Percentiles rank a stretch among this genome's conserved stretches.
Evolutionary conservation across 2,797 vertebrate genomes (phyloP).

Genomic region (Oophaga sylvatica): DNA sequence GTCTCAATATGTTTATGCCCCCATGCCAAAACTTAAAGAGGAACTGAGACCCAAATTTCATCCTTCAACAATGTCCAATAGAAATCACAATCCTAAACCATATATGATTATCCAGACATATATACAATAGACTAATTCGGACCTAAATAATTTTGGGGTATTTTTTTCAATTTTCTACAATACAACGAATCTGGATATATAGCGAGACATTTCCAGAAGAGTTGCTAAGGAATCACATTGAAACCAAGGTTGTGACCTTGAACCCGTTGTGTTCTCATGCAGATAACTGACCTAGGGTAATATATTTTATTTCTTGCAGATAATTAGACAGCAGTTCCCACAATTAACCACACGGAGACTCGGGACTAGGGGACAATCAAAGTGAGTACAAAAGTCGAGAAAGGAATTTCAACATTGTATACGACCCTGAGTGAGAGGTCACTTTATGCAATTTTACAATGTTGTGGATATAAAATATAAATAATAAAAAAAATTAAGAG

Average conservation of each 20-base stretch:
- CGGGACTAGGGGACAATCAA: conserved; percentile 96
- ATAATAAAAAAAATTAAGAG: too few species aligned
- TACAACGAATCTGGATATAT: background rate
- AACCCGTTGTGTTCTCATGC: background rate
- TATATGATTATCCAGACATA: background rate
- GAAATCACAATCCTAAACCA: background rate
- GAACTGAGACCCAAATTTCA: background rate
- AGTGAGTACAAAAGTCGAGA: conserved; percentile 79
- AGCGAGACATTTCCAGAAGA: background rate
- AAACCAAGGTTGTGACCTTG: conserved; percentile 23
- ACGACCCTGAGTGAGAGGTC: background rate
- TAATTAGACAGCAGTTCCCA: conserved; percentile 98
- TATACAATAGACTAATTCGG: background rate
- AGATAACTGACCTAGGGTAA: conserved; percentile 13
- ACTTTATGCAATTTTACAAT: background rate
- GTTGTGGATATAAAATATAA: background rate
- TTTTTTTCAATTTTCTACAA: background rate
- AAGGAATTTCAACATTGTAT: background rate
- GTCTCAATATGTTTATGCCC: background rate
- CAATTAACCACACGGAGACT: conserved; percentile 94
- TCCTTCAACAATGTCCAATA: background rate
- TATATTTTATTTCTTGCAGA: conserved; percentile 79
- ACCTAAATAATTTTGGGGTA: background rate
- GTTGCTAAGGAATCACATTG: conserved; percentile 3
- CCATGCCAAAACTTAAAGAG: background rate